Evolutionary conservation across 2,113 vertebrate species (phyloP).

Genomic region (Ranitomeya variabilis): DNA sequence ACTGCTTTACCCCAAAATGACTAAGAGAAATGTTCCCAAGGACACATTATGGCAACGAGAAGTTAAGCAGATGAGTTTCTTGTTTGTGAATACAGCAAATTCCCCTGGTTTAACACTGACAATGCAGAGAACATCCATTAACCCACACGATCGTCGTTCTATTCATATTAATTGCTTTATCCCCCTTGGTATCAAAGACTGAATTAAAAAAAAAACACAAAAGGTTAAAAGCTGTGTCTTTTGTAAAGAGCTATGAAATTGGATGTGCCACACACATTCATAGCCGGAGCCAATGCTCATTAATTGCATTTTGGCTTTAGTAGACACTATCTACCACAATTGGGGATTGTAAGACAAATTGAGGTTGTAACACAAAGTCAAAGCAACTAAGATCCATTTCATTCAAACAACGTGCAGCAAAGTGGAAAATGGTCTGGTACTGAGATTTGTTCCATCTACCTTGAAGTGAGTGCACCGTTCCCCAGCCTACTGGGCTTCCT

Average conservation of each 20-base stretch:
- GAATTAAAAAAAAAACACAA: constrained; percentile 5
- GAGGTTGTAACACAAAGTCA: constrained; percentile 2
- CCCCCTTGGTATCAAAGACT: not conserved
- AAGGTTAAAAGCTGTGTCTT: constrained; percentile 6
- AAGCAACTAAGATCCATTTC: not conserved
- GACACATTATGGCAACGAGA: not conserved
- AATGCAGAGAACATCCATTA: not conserved
- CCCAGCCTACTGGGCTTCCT: no score
- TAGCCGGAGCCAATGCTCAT: not conserved
- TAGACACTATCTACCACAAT: not conserved
- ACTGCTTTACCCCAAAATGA: not conserved
- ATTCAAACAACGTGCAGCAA: not conserved
- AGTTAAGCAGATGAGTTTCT: not conserved
- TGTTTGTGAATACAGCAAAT: not conserved
- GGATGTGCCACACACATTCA: not conserved
- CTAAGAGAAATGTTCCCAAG: not conserved
- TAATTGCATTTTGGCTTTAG: constrained; percentile 18
- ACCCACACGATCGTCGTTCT: not conserved
- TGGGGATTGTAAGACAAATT: constrained; percentile 5
- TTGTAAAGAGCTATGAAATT: not conserved
- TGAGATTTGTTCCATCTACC: no score
- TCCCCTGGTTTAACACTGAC: not conserved
- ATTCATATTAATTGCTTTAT: constrained; percentile 2
- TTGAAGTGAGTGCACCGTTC: no score
- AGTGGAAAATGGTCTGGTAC: not conserved